Evolutionary conservation across 2,888 invertebrate genomes (phyloP), one percentile per base, ranked within the genome.

Genomic region (Phasia obesa): DNA sequence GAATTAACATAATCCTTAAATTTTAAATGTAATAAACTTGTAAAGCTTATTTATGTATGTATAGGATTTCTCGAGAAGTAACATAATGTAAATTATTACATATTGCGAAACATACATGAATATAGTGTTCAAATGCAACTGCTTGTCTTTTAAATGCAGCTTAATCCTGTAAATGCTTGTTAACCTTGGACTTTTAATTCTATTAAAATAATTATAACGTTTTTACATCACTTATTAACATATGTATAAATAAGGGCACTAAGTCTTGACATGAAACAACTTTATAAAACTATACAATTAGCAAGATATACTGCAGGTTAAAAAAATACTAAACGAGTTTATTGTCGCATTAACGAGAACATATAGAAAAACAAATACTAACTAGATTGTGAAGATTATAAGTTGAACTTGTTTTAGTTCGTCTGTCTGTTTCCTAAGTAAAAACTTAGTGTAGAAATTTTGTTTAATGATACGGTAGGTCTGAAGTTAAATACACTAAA

Each of bases 111-210:
- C 51, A 23, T 6, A 27, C n/a, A 42, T 25, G 21, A 23, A 60
- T 42, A n/a, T n/a, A 6, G n/a, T 42, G 23, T 23, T 2, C 15
- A 53, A 51, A 13, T 55, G 11, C 17, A 57, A 1, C 9, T 44
- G 53, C 35, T 35, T 64, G 53, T 74, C 15, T 53, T 23, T 17
- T 4, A 31, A 27, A 31, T 35, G 31, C 55, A 23, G 19, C 15
- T 55, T 75, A 65, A 75, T 65, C 47, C 19, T 57, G 35, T 65
- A 57, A 57, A 47, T 47, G 35, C 74, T 25, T 65, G 65, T 75
- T 47, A 65, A 49, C 57, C 23, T 38, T 62, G 38, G 35, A 51
- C 73, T 35, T 64, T 75, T 65, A 55, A 57, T 57, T 65, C 35
- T 57, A 65, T 65, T 75, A 38, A 57, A 75, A 57, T 57, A 75